Conservation (phyloP, 2,888 invertebrate species). For the Acrobasis repandana region DNA sequence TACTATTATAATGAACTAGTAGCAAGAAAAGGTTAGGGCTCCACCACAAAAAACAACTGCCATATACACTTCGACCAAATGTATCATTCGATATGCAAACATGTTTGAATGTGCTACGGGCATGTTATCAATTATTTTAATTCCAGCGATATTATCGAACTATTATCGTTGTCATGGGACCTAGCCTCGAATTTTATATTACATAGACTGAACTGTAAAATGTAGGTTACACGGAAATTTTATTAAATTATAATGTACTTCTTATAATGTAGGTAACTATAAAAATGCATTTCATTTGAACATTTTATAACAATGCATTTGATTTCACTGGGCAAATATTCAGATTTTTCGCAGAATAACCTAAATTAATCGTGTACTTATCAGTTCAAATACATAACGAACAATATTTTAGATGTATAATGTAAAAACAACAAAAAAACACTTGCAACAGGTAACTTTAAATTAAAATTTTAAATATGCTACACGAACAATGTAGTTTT, state of each 20-base stretch:
- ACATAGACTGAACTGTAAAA: too few species aligned
- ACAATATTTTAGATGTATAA: neutral
- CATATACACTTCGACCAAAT: too few species aligned
- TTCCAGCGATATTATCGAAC: too few species aligned
- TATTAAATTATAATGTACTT: neutral
- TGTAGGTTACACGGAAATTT: too few species aligned
- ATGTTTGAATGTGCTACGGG: too few species aligned
- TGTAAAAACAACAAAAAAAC: neutral
- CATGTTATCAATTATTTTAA: too few species aligned
- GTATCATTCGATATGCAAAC: too few species aligned
- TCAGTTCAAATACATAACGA: constrained; percentile 2
- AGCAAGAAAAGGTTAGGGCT: neutral
- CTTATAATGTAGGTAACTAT: neutral
- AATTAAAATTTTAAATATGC: neutral
- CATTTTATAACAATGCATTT: neutral
- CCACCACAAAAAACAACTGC: too few species aligned
- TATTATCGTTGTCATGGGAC: too few species aligned
- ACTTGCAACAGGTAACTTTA: neutral
- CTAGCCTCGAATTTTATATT: too few species aligned
- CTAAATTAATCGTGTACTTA: neutral
- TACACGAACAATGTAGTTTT: neutral
- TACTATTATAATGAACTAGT: neutral
- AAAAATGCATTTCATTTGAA: neutral
- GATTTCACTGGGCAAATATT: neutral
- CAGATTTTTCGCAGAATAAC: neutral